Evolutionary conservation across 2,888 invertebrate species (phyloP), one percentile per base, ranked within the genome.

Genomic region (Cyclophora albipunctata): DNA sequence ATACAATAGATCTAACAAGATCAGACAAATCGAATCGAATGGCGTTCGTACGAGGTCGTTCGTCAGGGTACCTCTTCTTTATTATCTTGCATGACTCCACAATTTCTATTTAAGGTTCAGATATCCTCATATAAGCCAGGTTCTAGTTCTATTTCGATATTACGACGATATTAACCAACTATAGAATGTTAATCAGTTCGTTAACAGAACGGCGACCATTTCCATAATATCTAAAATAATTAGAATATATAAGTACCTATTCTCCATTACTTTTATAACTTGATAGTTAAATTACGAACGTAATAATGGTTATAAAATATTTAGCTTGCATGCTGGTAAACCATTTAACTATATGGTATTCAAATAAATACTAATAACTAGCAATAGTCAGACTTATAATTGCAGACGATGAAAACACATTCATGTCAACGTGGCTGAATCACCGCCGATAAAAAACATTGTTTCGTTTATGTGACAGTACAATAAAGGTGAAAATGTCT

Each of bases 21-120:
- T 64, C 63, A 65, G 62, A 73, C 71, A 69, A 69, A 71, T 74
- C 66, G 64, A 71, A 72, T 72, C 62, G 58, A 65, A 57, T 60
- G 60, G 63, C 60, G 63, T 70, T 70, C 64, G 61, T 62, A 72
- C 70, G 66, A 62, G 62, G 60, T 56, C 55, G 59, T 67, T 62
- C 58, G 63, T 58, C 58, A 64, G 54, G 7, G 43, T 34, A 42
- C 42, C 20, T n/a, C 60, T 66, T 5, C 64, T 74, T 71, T 75
- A 72, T 78, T 78, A 78, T 70, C 54, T 61, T 54, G 66, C 72
- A 71, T 80, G 80, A 80, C 75, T 78, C 60, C 67, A 58, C 66
- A 59, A 58, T 54, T 57, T 54, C 37, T 37, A 37, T 37, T 37
- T 5, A 37, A 54, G 34, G n/a, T 42, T 37, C 37, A 7, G 20